phyloP scores from a whole-genome alignment of 2,113 vertebrate species.

The Indicator indicator region DNA sequence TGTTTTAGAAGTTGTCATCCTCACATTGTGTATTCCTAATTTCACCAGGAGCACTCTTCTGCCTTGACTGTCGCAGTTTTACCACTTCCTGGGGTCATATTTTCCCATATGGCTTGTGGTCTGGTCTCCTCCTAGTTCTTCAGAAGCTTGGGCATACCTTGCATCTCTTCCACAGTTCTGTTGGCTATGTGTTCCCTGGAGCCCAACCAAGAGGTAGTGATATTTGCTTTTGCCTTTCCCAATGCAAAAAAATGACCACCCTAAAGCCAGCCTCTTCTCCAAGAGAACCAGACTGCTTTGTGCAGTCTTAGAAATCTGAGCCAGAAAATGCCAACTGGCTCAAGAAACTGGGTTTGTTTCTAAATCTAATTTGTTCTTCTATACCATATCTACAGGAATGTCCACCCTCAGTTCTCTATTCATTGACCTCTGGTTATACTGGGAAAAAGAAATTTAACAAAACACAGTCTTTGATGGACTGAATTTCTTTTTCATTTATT shows the following conservation, averaged over 20 bases:
- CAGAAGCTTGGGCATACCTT: not conserved
- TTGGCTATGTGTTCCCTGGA: not conserved
- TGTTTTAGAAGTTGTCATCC: not conserved
- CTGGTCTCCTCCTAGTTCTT: not conserved
- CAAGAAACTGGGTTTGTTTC: not conserved
- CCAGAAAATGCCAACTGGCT: constrained; percentile 23
- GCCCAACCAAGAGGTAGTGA: not conserved
- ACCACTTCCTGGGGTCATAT: constrained; percentile 2
- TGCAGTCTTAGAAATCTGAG: not conserved
- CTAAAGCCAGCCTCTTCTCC: not conserved
- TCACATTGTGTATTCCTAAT: constrained; percentile 17
- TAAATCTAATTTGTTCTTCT: constrained; percentile 10
- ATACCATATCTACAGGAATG: not conserved
- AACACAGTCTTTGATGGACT: not conserved
- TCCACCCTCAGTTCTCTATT: not conserved
- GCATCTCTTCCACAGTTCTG: not conserved
- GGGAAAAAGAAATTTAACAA: not conserved
- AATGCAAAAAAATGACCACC: constrained; percentile 27
- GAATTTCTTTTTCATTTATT: constrained; percentile 25
- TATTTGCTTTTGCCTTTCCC: constrained; percentile 22
- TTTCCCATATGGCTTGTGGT: constrained; percentile 2
- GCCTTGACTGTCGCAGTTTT: constrained; percentile 27
- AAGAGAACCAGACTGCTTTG: constrained; percentile 5
- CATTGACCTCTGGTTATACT: not conserved
- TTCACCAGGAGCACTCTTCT: constrained; percentile 31